These are phyloP conservation scores for Balearica regulorum DNA, from an alignment of 2,797 vertebrate species.

Conservation along the genomic window DNA sequence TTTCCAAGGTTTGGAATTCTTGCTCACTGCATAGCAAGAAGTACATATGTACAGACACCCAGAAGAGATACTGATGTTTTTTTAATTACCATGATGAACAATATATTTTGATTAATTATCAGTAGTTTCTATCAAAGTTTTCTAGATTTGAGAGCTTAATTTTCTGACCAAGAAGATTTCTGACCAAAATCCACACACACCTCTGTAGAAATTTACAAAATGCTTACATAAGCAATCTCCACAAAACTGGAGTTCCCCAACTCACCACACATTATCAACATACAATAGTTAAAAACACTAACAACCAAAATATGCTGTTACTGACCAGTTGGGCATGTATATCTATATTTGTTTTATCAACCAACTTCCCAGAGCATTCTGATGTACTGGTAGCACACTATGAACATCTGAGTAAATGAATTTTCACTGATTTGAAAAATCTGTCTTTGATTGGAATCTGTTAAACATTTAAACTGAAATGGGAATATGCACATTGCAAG, in stretches of 20 bases:
- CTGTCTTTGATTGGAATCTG: not conserved
- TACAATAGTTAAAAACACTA: not conserved
- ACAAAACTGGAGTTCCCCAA: not conserved
- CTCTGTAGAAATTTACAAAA: not conserved
- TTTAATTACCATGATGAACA: not conserved
- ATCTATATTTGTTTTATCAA: not conserved
- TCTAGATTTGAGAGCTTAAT: not conserved
- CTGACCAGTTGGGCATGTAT: not conserved
- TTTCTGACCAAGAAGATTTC: not conserved
- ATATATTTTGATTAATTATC: not conserved
- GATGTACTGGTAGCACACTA: not conserved
- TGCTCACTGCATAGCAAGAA: not conserved
- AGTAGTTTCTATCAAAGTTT: not conserved
- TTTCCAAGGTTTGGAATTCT: not conserved
- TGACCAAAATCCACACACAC: not conserved
- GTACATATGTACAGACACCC: not conserved
- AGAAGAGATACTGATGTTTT: not conserved
- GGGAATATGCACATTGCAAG: not conserved
- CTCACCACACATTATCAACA: not conserved
- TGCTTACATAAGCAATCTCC: not conserved
- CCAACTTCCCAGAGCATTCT: not conserved
- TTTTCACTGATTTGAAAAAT: not conserved
- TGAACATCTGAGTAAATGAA: not conserved
- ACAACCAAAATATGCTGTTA: not conserved
- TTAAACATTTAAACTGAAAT: not conserved